Evolutionary conservation across 2,113 vertebrate genomes (phyloP).

Genomic region (Zosterops hypoxanthus): DNA sequence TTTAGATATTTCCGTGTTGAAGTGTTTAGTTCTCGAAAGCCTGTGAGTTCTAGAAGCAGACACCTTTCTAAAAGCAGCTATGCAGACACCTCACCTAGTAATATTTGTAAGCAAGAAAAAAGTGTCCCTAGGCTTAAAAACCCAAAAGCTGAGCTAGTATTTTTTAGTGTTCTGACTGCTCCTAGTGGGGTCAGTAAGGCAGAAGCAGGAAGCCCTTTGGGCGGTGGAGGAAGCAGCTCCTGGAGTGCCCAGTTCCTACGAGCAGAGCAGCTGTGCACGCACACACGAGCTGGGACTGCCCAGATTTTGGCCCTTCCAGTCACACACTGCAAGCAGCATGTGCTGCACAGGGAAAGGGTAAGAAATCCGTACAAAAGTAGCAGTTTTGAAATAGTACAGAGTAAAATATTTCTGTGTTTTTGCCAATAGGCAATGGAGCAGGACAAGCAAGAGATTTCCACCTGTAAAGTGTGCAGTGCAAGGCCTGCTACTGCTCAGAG

Average conservation of each 20-base stretch:
- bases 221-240: background rate
- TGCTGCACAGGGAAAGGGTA: background rate
- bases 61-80: background rate
- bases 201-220: background rate
- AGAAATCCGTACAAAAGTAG: background rate
- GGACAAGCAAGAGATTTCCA: background rate
- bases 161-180: background rate
- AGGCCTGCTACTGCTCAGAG: constrained; percentile 1
- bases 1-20: background rate
- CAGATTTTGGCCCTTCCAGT: background rate
- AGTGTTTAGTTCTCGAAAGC: background rate
- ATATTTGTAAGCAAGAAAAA: background rate
- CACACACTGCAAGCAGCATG: background rate
- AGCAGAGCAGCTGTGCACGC: fast-evolving
- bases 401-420: background rate
- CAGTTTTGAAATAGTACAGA: background rate
- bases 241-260: background rate
- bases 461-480: background rate
- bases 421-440: background rate
- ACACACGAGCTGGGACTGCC: background rate
- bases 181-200: background rate
- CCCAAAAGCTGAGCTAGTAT: background rate
- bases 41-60: background rate
- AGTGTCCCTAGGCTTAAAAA: background rate
- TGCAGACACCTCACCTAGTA: background rate